Conservation (phyloP, 2,888 invertebrate genomes). For the Macropis europaea region DNA sequence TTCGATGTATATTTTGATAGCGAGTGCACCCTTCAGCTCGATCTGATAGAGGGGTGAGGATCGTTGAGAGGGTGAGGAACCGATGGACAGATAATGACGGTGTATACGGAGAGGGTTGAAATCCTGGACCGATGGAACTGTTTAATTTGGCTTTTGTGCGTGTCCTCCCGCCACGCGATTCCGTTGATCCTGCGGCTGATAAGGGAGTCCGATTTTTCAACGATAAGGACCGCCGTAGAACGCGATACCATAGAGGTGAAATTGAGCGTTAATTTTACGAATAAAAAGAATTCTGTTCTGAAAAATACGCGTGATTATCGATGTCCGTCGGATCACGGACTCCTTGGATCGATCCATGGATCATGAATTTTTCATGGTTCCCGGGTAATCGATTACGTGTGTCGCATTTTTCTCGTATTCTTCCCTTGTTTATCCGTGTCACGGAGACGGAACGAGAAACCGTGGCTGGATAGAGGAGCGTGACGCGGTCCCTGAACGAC, state of each 20-base stretch:
- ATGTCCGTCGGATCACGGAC: neutral
- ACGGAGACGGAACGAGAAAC: conserved; percentile 35
- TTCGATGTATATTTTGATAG: conserved; percentile 58
- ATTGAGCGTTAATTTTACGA: conserved; percentile 7
- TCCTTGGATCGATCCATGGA: conserved; percentile 31
- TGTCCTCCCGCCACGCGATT: conserved; percentile 31
- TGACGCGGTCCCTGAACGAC: conserved; percentile 43
- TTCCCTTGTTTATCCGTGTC: conserved; percentile 42
- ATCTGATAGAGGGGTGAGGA: conserved; percentile 35
- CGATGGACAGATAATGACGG: conserved; percentile 63
- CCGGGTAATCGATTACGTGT: conserved; percentile 56
- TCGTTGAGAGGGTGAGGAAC: conserved; percentile 40
- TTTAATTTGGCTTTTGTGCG: conserved; percentile 67
- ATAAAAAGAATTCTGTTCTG: neutral
- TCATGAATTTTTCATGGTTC: conserved; percentile 28
- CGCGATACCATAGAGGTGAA: conserved; percentile 12
- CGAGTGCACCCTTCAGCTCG: conserved; percentile 35
- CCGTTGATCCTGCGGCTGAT: conserved; percentile 30
- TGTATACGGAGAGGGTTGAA: conserved; percentile 39
- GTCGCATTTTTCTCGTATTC: conserved; percentile 42
- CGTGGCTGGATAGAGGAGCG: conserved; percentile 37
- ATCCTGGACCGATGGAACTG: conserved; percentile 59
- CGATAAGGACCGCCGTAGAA: conserved; percentile 31
- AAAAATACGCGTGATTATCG: neutral
- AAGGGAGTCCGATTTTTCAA: conserved; percentile 26